Conservation (phyloP, 1,140 invertebrate species). For the Drosophila kurseongensis region DNA sequence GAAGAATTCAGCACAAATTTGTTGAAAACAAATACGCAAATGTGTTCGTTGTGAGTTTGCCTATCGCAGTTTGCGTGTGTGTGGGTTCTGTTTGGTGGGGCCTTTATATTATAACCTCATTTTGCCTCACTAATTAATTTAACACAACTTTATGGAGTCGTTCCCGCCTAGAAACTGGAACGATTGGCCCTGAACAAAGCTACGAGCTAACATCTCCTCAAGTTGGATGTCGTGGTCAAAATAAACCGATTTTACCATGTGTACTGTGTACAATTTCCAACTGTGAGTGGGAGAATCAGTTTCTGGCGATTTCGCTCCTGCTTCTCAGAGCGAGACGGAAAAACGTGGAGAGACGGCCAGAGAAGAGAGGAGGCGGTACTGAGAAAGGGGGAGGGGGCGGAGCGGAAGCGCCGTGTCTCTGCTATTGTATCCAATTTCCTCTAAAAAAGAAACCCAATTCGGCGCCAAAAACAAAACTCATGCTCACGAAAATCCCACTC, state of each 20-base stretch:
- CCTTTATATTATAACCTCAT: constrained; percentile 50
- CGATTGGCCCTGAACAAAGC: constrained; percentile 11
- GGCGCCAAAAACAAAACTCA: constrained; percentile 15
- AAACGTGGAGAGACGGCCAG: constrained; percentile 40
- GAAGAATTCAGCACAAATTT: constrained; percentile 71
- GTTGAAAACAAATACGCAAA: constrained; percentile 58
- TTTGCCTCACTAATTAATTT: constrained; percentile 49
- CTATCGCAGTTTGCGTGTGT: constrained; percentile 28
- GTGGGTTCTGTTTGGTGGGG: constrained; percentile 4
- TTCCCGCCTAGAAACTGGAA: constrained; percentile 13
- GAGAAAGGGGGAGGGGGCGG: constrained; percentile 5
- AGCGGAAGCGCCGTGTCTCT: constrained; percentile 38
- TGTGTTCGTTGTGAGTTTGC: constrained; percentile 20
- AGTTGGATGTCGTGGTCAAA: constrained; percentile 68
- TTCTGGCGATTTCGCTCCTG: constrained; percentile 35
- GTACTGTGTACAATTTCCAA: constrained; percentile 53
- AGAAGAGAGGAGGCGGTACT: constrained; percentile 38
- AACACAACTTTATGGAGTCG: constrained; percentile 10
- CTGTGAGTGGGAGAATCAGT: constrained; percentile 38
- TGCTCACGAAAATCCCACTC: constrained; percentile 4
- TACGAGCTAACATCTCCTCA: constrained; percentile 50
- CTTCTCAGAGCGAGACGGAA: constrained; percentile 56
- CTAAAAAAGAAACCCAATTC: constrained; percentile 18
- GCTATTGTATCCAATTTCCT: constrained; percentile 67
- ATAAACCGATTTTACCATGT: constrained; percentile 68